Conservation (phyloP, 2,888 invertebrate genomes). For the Athalia cordata region DNA sequence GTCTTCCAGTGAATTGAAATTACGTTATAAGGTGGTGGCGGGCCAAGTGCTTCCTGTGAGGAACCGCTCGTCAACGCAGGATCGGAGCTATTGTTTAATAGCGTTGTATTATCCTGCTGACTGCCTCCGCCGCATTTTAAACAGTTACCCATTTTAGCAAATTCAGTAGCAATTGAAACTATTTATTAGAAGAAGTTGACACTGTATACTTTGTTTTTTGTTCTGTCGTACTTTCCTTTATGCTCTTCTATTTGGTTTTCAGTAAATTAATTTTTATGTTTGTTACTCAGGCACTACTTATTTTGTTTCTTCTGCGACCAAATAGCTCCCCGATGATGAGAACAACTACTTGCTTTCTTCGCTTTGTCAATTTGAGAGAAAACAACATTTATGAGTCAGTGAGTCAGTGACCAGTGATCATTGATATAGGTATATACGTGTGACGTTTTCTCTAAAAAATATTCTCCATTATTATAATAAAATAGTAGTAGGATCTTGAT, state of each 20-base stretch:
- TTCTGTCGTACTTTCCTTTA: too few relatives aligned
- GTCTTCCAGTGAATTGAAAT: slow-evolving; percentile 48
- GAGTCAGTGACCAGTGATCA: neutral
- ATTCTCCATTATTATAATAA: slow-evolving; percentile 18
- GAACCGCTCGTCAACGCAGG: slow-evolving; percentile 64
- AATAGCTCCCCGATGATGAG: neutral
- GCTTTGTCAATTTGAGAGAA: slow-evolving; percentile 16
- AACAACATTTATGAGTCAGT: slow-evolving; percentile 37
- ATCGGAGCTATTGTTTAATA: slow-evolving; percentile 66
- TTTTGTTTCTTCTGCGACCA: slow-evolving; percentile 2
- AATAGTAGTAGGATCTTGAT: neutral
- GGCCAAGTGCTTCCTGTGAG: slow-evolving; percentile 76
- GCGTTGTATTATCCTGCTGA: slow-evolving; percentile 69
- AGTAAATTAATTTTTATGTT: too few relatives aligned
- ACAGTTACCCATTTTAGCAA: slow-evolving; percentile 81
- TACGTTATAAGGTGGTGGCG: slow-evolving; percentile 77
- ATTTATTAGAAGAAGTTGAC: too few relatives aligned
- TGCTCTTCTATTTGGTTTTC: neutral
- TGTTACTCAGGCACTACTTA: slow-evolving; percentile 13
- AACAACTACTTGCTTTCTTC: neutral
- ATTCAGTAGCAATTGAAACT: neutral
- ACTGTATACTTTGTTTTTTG: too few relatives aligned
- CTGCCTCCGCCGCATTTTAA: slow-evolving; percentile 76
- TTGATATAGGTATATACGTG: neutral
- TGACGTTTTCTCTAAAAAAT: slow-evolving; percentile 25